These are phyloP conservation scores for Amyelois transitella DNA, from an alignment of 1,140 invertebrate genomes.

Conservation along the genomic window DNA sequence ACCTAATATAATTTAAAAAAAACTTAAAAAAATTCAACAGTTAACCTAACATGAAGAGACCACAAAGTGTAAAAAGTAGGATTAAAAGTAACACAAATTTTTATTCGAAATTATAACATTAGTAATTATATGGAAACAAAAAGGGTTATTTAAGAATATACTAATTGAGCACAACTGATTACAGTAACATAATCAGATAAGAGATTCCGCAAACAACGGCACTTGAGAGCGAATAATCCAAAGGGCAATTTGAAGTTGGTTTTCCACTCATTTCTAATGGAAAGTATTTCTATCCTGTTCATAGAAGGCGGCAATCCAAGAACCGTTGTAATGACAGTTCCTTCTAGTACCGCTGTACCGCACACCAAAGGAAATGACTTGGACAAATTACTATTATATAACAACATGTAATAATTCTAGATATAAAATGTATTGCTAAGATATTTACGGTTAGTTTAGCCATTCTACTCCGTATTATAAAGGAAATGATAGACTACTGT, in stretches of 20 bases:
- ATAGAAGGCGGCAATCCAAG: constrained; percentile 36
- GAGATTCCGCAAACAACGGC: not conserved
- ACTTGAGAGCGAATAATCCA: not conserved
- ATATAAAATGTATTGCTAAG: constrained; percentile 6
- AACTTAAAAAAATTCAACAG: no score
- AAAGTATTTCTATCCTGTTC: constrained; percentile 34
- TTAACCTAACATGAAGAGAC: no score
- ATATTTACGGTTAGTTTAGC: not conserved
- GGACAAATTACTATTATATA: constrained; percentile 47
- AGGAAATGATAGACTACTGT: not conserved
- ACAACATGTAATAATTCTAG: constrained; percentile 18
- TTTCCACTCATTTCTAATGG: constrained; percentile 20
- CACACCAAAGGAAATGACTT: constrained; percentile 38
- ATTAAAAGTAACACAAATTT: no score
- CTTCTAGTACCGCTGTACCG: constrained; percentile 38
- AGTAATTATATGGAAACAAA: no score
- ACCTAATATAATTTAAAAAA: no score
- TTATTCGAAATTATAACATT: no score
- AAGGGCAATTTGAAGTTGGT: not conserved
- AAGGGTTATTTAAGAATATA: no score
- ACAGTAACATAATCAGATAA: not conserved
- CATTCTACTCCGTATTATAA: not conserved
- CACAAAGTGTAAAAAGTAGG: no score
- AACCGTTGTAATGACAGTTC: constrained; percentile 65
- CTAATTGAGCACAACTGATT: no score